Base-by-base conservation (phyloP, 1,140 invertebrate genomes). In the Papilio xuthus region DNA sequence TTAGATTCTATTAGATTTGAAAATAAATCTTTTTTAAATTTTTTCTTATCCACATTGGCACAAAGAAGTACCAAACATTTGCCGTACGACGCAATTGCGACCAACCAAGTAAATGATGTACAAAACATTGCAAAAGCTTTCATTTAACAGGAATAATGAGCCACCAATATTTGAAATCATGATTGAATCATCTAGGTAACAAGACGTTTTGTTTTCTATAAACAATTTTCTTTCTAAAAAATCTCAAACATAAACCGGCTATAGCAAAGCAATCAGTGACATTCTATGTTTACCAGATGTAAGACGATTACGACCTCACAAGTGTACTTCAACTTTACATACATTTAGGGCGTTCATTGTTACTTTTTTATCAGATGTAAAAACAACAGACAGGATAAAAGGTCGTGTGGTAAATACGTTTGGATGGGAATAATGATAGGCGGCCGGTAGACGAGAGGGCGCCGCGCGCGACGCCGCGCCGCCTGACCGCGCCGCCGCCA, bases 381-480 rank as follows among this genome's bases (percentile, higher is more conserved):
- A 76, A 60, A 60, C 53, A 60, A 76, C 67, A 82, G 84, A 76
- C 70, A 82, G 84, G 84, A 84, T 86, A 85, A 89, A 88, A 86
- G 87, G 81, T 89, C 74, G 83, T 81, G 80, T 85, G 81, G 83
- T 87, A 83, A 81, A 82, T 83, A 85, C 83, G 87, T 89, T 88
- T 86, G 85, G 87, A 88, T 86, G 89, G 84, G 80, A 87, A 88
- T 90, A 90, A 89, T 90, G 86, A 89, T 88, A 89, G 89, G 86
- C 88, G 86, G 86, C 75, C 82, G 88, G 89, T 86, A 93, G 92
- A 93, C 92, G 86, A 84, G 81, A 91, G 90, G 90, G 91, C 89
- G 91, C 91, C 90, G 89, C 79, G 84, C 81, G 78, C 80, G 88
- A 85, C 90, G 88, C 85, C 89, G 88, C 87, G 89, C 89, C 80